phyloP scores from a whole-genome alignment of 2,888 invertebrate species.

The Tribolium freemani region DNA sequence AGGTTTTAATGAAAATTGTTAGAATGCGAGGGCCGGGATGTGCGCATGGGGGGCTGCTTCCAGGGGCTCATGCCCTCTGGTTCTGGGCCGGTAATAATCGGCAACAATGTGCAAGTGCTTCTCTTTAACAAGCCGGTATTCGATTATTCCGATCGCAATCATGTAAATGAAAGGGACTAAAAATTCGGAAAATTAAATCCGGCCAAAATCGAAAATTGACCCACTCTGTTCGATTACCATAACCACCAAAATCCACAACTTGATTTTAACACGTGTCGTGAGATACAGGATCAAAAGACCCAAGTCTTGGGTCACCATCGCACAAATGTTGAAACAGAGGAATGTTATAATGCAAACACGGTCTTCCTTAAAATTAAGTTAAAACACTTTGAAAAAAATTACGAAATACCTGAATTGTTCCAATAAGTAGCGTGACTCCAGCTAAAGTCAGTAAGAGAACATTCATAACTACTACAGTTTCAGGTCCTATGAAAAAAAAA shows the following conservation, averaged over 20 bases:
- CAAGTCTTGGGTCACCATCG: not conserved
- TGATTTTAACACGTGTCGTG: not conserved
- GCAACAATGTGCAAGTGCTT: not conserved
- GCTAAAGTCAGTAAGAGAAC: conserved; percentile 2
- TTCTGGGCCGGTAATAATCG: not conserved
- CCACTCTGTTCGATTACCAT: conserved; percentile 3
- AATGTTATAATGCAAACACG: conserved; percentile 20
- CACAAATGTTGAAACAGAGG: conserved; percentile 12
- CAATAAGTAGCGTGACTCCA: not conserved
- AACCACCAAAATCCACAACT: not conserved
- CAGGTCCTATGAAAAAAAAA: conserved; percentile 4
- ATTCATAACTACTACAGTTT: conserved; percentile 1
- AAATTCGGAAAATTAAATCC: too few species aligned
- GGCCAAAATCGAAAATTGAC: not conserved
- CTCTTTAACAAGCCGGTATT: conserved; percentile 8
- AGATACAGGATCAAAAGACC: not conserved
- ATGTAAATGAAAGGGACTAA: conserved; percentile 8
- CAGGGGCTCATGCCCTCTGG: too few species aligned
- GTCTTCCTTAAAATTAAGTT: conserved; percentile 13
- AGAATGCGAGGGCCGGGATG: not conserved
- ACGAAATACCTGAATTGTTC: conserved; percentile 1
- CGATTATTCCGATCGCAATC: not conserved
- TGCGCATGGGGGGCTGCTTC: not conserved
- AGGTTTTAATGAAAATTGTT: not conserved
- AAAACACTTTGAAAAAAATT: not conserved